Evolutionary conservation across 2,113 vertebrate species (phyloP).

Genomic region (Arizona elegans): DNA sequence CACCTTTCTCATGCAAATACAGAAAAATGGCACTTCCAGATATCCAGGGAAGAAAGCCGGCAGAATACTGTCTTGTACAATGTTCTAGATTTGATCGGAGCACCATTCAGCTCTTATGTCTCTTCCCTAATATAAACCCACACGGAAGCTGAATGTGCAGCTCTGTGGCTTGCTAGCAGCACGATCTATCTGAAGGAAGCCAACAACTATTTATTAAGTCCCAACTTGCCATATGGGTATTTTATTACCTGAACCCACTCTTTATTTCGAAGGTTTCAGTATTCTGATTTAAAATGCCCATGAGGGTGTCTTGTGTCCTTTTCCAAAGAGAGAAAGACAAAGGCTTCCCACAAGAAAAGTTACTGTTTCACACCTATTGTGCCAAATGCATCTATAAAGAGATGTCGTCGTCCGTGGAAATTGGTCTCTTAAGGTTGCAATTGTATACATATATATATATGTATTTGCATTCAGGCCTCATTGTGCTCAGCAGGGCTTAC

Average conservation of each 20-base stretch:
- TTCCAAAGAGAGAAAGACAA: background rate
- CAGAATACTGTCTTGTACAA: background rate
- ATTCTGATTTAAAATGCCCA: constrained; percentile 12
- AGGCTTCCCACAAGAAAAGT: constrained; percentile 3
- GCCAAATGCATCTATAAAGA: constrained; percentile 15
- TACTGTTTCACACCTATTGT: constrained; percentile 27
- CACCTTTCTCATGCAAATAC: background rate
- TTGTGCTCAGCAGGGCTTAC: constrained; percentile 11
- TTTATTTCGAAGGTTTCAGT: constrained; percentile 23
- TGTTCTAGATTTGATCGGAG: background rate
- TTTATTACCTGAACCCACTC: background rate
- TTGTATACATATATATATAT: background rate
- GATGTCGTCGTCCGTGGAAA: background rate
- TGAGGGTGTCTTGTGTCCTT: constrained; percentile 14
- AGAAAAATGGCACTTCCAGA: background rate
- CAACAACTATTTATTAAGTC: background rate
- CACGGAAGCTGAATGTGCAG: background rate
- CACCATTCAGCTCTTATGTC: background rate
- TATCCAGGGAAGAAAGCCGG: background rate
- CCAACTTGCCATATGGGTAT: background rate
- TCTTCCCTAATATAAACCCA: background rate
- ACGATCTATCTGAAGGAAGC: background rate
- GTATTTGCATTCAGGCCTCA: background rate
- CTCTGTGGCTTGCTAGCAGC: background rate
- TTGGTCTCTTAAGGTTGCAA: constrained; percentile 7